Evolutionary conservation across 1,140 invertebrate species (phyloP).

Genomic region (Cherax destructor): DNA sequence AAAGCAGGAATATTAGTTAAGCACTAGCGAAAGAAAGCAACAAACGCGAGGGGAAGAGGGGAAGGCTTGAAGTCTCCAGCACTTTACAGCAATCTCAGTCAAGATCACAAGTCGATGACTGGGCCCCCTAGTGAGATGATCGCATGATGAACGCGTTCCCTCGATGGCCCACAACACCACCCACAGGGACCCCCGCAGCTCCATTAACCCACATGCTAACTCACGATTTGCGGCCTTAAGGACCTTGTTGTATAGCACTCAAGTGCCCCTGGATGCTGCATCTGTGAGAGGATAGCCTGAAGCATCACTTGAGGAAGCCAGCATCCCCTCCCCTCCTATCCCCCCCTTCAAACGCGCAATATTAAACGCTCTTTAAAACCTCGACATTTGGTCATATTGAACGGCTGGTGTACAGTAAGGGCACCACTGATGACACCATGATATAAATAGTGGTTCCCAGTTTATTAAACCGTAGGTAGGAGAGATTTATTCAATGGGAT

Average conservation of each 20-base stretch:
- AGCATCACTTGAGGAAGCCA: not conserved
- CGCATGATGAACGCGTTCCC: not conserved
- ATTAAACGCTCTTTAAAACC: constrained; percentile 41
- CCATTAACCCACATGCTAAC: not conserved
- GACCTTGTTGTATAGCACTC: not conserved
- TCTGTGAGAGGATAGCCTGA: not conserved
- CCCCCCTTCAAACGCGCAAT: not conserved
- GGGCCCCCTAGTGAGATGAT: not conserved
- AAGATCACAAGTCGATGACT: not conserved
- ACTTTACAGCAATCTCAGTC: not conserved
- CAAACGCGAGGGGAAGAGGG: too few species aligned
- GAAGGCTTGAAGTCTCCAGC: too few species aligned
- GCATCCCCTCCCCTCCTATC: not conserved
- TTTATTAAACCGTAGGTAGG: too few species aligned
- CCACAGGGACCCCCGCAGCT: not conserved
- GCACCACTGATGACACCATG: too few species aligned
- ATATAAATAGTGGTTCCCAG: too few species aligned
- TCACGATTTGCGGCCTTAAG: not conserved
- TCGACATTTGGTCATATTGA: constrained; percentile 26
- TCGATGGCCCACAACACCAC: not conserved
- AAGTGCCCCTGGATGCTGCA: not conserved
- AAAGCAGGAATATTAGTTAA: too few species aligned
- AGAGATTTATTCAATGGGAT: too few species aligned
- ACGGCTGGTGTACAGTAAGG: not conserved
- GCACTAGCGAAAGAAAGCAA: too few species aligned